Evolutionary conservation across 1,140 invertebrate species (phyloP).

Genomic region (Aricia agestis): DNA sequence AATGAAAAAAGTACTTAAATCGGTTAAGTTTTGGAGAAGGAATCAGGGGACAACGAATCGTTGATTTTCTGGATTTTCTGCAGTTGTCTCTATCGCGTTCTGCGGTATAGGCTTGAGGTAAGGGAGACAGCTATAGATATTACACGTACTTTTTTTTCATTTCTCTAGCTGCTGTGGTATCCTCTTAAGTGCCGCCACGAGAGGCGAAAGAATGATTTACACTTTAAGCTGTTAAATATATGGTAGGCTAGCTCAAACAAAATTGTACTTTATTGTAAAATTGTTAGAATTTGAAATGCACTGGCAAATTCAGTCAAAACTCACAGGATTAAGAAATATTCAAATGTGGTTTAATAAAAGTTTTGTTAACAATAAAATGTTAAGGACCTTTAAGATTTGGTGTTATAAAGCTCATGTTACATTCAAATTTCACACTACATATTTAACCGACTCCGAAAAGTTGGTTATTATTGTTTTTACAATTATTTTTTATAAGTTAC

Average conservation of each 20-base stretch:
- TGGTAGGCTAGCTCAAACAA: not conserved
- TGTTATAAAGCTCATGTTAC: not conserved
- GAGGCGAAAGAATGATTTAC: conserved; percentile 2
- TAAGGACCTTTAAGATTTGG: not conserved
- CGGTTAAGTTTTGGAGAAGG: too few species aligned
- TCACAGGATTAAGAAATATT: conserved; percentile 6
- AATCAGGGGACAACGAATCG: too few species aligned
- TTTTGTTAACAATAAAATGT: conserved; percentile 4
- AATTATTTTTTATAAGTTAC: too few species aligned
- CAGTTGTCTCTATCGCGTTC: too few species aligned
- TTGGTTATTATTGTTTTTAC: too few species aligned
- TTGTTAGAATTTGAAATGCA: not conserved
- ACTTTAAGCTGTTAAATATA: conserved; percentile 7
- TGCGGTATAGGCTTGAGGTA: too few species aligned
- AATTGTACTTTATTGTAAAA: not conserved
- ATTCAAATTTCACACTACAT: not conserved
- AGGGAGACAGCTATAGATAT: too few species aligned
- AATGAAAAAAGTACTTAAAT: too few species aligned
- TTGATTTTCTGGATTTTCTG: too few species aligned
- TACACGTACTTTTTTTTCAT: too few species aligned
- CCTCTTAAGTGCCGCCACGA: not conserved
- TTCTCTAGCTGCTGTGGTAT: too few species aligned
- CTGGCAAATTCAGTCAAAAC: not conserved
- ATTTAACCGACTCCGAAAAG: not conserved
- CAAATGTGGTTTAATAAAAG: not conserved